A percentile compares a stretch with the other conserved stretches of the same genome.
phyloP scores from a whole-genome alignment of 2,113 vertebrate genomes.

The Mustelus asterias region DNA sequence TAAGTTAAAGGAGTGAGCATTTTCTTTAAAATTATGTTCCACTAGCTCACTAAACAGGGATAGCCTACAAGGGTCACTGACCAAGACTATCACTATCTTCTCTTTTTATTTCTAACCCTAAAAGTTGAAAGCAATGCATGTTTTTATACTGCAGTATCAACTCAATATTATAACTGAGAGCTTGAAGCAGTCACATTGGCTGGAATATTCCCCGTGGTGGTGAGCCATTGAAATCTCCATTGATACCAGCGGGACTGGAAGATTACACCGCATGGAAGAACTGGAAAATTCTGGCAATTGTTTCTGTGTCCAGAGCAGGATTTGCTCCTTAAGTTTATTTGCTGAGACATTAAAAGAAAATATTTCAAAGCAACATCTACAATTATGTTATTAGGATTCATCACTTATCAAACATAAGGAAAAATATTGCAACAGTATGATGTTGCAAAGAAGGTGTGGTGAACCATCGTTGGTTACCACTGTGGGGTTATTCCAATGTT shows the following conservation, averaged over 20 bases:
- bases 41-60: neutral
- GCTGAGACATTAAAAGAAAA: too few relatives aligned
- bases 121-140: neutral
- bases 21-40: neutral
- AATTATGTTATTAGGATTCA: neutral
- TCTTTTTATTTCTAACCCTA: neutral
- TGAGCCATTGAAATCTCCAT: too few relatives aligned
- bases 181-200: neutral
- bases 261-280: too few relatives aligned
- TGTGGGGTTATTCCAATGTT: too few relatives aligned
- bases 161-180: neutral
- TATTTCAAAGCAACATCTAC: neutral
- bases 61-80: neutral
- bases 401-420: neutral
- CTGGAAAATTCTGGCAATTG: neutral
- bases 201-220: too few relatives aligned
- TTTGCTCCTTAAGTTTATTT: neutral
- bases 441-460: neutral
- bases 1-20: neutral
- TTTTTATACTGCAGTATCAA: neutral
- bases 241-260: too few relatives aligned
- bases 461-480: too few relatives aligned
- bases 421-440: neutral
- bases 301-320: neutral
- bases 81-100: neutral